Conservation (phyloP, 1,140 invertebrate species). For the Episyrphus balteatus region DNA sequence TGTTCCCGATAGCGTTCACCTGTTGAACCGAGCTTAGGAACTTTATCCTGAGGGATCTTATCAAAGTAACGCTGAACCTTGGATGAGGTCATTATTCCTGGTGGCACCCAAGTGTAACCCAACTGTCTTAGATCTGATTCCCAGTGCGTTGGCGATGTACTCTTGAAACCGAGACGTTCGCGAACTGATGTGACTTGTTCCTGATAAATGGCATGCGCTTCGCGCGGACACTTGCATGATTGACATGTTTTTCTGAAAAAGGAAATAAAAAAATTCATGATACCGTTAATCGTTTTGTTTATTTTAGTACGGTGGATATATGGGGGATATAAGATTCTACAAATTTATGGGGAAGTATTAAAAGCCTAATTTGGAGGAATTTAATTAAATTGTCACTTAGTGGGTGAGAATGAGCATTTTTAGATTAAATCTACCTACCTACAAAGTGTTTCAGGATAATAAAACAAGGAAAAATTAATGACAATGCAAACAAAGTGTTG, state of each 20-base stretch:
- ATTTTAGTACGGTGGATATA: too few relatives aligned
- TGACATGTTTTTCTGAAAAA: constrained; percentile 47
- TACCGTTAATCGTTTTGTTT: too few relatives aligned
- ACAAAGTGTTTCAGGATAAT: too few relatives aligned
- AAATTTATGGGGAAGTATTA: constrained; percentile 12
- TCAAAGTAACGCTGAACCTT: constrained; percentile 63
- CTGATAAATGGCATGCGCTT: constrained; percentile 67
- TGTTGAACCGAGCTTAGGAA: constrained; percentile 60
- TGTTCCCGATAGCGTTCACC: constrained; percentile 70
- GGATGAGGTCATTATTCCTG: constrained; percentile 52
- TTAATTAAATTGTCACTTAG: not conserved
- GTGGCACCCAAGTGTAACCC: constrained; percentile 73
- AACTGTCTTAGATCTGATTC: constrained; percentile 45
- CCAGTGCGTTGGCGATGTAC: constrained; percentile 31
- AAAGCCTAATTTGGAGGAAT: not conserved
- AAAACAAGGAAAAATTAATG: too few relatives aligned
- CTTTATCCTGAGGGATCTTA: constrained; percentile 61
- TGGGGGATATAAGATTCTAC: too few relatives aligned
- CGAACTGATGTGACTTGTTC: constrained; percentile 54
- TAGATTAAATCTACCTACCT: too few relatives aligned
- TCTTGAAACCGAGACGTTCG: constrained; percentile 66
- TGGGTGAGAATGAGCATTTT: too few relatives aligned
- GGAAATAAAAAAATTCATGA: not conserved
- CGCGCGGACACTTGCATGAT: constrained; percentile 77
- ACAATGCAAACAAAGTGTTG: too few relatives aligned